These are phyloP conservation scores for Elgaria multicarinata DNA, from an alignment of 2,113 vertebrate genomes.

Conservation along the genomic window DNA sequence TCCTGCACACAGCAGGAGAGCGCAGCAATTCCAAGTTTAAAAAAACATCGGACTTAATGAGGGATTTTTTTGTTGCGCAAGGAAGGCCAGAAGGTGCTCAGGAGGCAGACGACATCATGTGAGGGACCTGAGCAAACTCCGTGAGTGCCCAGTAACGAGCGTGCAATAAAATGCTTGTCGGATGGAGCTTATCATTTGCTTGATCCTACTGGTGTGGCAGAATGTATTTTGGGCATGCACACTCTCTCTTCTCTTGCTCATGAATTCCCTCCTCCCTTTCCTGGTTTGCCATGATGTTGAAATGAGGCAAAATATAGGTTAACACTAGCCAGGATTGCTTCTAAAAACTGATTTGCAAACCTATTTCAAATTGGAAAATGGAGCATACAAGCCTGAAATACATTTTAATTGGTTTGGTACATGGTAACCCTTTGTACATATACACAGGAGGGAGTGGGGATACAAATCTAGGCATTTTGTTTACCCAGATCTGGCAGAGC, in stretches of 20 bases:
- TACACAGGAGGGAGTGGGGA: not conserved
- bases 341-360: not conserved
- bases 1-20: no score
- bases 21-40: no score
- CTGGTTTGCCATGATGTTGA: not conserved
- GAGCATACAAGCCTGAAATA: not conserved
- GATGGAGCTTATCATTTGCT: not conserved
- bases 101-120: no score
- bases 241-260: not conserved
- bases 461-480: slow-evolving; percentile 42
- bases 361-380: not conserved
- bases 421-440: slow-evolving; percentile 43
- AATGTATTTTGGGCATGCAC: not conserved
- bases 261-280: not conserved
- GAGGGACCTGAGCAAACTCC: no score
- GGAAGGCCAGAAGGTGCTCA: no score
- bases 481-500: slow-evolving; percentile 2
- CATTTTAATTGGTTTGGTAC: not conserved
- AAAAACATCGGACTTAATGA: no score
- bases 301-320: not conserved
- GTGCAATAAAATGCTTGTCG: no score
- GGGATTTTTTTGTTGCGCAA: no score
- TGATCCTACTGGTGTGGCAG: not conserved
- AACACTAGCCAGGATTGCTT: not conserved
- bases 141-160: no score